Percentiles rank a stretch among this genome's conserved stretches.
Conservation (phyloP, 2,797 vertebrate species). For the Pygocentrus nattereri region DNA sequence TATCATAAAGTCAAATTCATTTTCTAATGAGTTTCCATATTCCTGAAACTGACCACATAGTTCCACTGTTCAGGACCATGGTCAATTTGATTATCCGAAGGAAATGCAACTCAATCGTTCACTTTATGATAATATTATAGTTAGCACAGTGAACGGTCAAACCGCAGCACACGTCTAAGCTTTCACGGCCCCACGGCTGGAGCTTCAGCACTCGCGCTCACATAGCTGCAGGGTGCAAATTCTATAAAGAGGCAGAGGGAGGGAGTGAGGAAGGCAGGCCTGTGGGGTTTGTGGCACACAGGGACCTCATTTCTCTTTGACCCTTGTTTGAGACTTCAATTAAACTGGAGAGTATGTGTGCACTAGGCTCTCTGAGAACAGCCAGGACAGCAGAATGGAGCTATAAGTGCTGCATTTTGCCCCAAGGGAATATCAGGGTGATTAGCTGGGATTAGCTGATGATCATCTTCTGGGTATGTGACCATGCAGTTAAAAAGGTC, state of each 20-base stretch:
- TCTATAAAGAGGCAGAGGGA: conserved; percentile 69
- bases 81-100: conserved; percentile 37
- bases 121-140: conserved; percentile 86
- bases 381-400: conserved; percentile 70
- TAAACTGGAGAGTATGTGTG: conserved; percentile 57
- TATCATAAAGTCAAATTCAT: too few species aligned
- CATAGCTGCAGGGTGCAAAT: conserved; percentile 68
- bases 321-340: conserved; percentile 65
- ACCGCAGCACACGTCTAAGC: conserved; percentile 74
- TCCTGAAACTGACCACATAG: conserved; percentile 39
- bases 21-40: conserved; percentile 33
- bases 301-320: conserved; percentile 55
- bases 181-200: conserved; percentile 72
- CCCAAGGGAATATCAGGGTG: conserved; percentile 72
- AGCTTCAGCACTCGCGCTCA: conserved; percentile 71
- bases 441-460: conserved; percentile 80
- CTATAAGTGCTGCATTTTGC: conserved; percentile 62
- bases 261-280: conserved; percentile 56
- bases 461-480: conserved; percentile 81
- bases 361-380: conserved; percentile 62
- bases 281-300: conserved; percentile 24
- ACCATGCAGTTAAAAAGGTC: conserved; percentile 84
- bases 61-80: conserved; percentile 10
- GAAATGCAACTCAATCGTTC: conserved; percentile 70
- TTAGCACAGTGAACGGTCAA: conserved; percentile 83